phyloP scores from a whole-genome alignment of 2,888 invertebrate genomes.

The Platycnemis pennipes region DNA sequence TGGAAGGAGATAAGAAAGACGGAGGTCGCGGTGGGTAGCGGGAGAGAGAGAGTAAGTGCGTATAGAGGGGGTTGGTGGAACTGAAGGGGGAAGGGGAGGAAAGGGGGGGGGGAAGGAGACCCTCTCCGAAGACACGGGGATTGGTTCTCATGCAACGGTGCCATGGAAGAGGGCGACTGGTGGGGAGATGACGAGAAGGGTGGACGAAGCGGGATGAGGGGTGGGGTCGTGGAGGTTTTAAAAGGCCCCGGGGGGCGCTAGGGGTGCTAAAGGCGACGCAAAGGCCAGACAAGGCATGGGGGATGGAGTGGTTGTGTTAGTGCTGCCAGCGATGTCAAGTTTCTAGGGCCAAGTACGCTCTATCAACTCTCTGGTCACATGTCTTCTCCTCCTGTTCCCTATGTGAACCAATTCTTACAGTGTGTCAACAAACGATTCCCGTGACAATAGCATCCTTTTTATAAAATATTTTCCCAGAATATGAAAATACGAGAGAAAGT shows the following conservation, averaged over 20 bases:
- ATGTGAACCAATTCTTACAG: too few species aligned
- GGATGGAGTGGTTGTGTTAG: conserved; percentile 29
- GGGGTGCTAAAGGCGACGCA: not conserved
- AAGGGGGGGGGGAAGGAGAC: too few species aligned
- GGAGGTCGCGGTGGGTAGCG: too few species aligned
- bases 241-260: not conserved
- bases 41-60: too few species aligned
- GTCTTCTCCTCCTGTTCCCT: too few species aligned
- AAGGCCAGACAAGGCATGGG: conserved; percentile 25
- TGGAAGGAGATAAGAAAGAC: not conserved
- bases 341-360: not conserved
- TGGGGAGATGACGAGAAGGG: not conserved
- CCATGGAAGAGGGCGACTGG: not conserved
- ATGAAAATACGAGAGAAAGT: too few species aligned
- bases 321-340: not conserved
- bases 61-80: too few species aligned
- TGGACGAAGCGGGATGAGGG: not conserved
- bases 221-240: conserved; percentile 16
- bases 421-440: too few species aligned
- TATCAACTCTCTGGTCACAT: too few species aligned
- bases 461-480: too few species aligned
- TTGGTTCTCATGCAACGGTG: not conserved
- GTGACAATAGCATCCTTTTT: too few species aligned
- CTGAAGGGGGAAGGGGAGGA: too few species aligned
- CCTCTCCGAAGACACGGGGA: not conserved